phyloP scores from a whole-genome alignment of 23 tunicate genomes.

The Diplosoma virens region DNA sequence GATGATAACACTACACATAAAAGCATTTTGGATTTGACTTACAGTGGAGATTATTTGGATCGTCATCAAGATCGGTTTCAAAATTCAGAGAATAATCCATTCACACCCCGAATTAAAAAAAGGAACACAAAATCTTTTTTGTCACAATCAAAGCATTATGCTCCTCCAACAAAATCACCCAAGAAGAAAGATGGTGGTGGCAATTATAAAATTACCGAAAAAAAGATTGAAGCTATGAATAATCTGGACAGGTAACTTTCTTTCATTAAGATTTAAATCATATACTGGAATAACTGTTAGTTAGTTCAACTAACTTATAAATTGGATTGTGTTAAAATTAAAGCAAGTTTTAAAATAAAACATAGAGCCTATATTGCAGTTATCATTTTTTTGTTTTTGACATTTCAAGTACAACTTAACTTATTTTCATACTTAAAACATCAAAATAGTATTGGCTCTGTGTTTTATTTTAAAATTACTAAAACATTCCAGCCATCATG shows the following conservation, averaged over 20 bases:
- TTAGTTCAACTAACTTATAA: too few species aligned
- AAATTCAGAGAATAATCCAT: constrained; percentile 39
- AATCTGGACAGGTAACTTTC: constrained; percentile 37
- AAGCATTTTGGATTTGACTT: constrained; percentile 52
- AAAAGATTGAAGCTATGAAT: constrained; percentile 7
- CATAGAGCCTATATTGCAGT: too few species aligned
- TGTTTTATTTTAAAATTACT: too few species aligned
- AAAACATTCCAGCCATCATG: too few species aligned
- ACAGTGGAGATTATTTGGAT: constrained; percentile 87
- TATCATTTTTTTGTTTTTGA: too few species aligned
- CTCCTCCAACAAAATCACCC: constrained; percentile 44
- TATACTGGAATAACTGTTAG: too few species aligned
- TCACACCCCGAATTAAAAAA: constrained; percentile 77
- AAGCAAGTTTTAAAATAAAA: too few species aligned
- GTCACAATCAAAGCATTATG: constrained; percentile 77
- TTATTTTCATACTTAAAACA: too few species aligned
- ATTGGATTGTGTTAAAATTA: too few species aligned
- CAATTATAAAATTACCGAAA: neutral
- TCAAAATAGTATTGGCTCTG: too few species aligned
- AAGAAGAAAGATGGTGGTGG: constrained; percentile 14
- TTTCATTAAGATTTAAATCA: too few species aligned
- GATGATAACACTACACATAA: neutral
- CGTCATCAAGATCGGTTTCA: constrained; percentile 63
- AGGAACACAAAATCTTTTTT: constrained; percentile 70
- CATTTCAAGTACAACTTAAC: too few species aligned